A percentile compares a stretch with the other conserved stretches of the same genome.
Evolutionary conservation across 1,140 invertebrate genomes (phyloP).

Genomic region (Achatina immaculata): DNA sequence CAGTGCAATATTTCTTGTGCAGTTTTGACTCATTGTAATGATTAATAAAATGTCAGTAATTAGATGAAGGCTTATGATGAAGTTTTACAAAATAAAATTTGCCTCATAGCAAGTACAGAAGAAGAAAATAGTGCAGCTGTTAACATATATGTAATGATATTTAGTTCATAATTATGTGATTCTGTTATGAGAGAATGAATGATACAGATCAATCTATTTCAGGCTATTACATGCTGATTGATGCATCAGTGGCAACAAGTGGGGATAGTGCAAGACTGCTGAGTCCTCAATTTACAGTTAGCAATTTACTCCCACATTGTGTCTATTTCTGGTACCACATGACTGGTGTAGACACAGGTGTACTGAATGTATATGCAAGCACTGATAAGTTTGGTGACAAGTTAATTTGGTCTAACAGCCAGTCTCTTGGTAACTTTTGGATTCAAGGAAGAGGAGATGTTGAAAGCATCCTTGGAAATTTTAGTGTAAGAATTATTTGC

Average conservation of each 20-base stretch:
- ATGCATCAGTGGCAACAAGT: slow-evolving; percentile 58
- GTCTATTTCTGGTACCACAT: slow-evolving; percentile 82
- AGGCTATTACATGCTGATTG: slow-evolving; percentile 68
- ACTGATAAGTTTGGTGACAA: slow-evolving; percentile 34
- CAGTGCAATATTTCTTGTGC: no score
- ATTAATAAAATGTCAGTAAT: no score
- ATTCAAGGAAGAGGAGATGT: slow-evolving; percentile 39
- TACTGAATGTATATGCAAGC: slow-evolving; percentile 58
- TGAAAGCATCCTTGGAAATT: slow-evolving; percentile 22
- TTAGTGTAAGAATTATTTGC: slow-evolving; percentile 33
- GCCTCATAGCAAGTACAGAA: no score
- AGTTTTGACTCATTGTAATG: no score
- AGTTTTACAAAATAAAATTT: no score
- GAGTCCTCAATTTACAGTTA: slow-evolving; percentile 41
- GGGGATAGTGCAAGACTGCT: slow-evolving; percentile 59
- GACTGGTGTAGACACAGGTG: slow-evolving; percentile 75
- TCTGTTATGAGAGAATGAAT: no score
- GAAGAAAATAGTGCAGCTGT: no score
- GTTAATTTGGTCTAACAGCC: slow-evolving; percentile 47
- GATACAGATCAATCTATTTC: no score
- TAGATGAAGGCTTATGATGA: no score
- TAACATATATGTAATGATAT: no score
- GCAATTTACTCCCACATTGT: slow-evolving; percentile 48
- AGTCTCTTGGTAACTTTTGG: slow-evolving; percentile 59
- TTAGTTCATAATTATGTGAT: no score